These are phyloP conservation scores for Saccostrea glomerata DNA, from an alignment of 1,140 invertebrate species.

Conservation along the genomic window DNA sequence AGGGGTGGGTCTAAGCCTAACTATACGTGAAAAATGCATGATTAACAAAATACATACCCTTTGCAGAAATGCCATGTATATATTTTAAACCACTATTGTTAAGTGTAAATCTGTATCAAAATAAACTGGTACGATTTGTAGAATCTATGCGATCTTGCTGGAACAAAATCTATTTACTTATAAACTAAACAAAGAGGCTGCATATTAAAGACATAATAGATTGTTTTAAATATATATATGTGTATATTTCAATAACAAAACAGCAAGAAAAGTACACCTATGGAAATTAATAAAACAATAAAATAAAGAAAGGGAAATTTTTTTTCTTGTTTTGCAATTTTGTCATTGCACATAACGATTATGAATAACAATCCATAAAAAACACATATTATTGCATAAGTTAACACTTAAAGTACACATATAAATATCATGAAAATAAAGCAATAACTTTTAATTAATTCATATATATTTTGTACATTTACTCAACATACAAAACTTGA, in stretches of 20 bases:
- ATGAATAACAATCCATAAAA: slow-evolving; percentile 13
- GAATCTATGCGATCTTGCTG: background rate
- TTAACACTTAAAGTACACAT: background rate
- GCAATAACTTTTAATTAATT: background rate
- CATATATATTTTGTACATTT: background rate
- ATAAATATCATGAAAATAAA: background rate
- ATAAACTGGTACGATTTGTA: slow-evolving; percentile 5
- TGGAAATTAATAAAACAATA: slow-evolving; percentile 13
- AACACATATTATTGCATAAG: slow-evolving; percentile 1
- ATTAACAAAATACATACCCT: slow-evolving; percentile 3
- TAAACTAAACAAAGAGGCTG: background rate
- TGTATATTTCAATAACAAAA: slow-evolving; percentile 2
- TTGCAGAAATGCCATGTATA: background rate
- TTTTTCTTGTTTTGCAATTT: background rate
- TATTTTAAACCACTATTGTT: background rate
- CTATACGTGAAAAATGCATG: slow-evolving; percentile 7
- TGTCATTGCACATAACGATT: slow-evolving; percentile 17
- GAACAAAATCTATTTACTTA: background rate
- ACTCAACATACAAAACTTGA: slow-evolving; percentile 21
- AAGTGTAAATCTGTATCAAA: background rate
- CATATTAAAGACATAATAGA: background rate
- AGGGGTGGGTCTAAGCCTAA: slow-evolving; percentile 7
- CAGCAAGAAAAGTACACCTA: background rate
- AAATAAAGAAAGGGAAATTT: background rate
- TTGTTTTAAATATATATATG: background rate